A percentile compares a stretch with the other conserved stretches of the same genome.
Evolutionary conservation across 1,140 invertebrate species (phyloP).

Genomic region (Megathymus violae): DNA sequence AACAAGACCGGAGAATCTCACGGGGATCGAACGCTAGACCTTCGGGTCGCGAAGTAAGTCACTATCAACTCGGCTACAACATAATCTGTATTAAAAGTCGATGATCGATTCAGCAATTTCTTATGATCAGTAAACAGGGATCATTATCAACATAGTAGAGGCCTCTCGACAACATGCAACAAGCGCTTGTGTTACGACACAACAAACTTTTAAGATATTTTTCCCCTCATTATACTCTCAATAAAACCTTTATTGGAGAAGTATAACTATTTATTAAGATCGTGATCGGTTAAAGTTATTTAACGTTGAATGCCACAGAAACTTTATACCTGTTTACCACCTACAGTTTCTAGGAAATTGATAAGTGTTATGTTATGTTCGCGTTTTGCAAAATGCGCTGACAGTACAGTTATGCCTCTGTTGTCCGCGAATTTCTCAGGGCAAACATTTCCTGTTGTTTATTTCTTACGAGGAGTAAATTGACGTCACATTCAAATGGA

Average conservation of each 20-base stretch:
- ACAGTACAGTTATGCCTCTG: slow-evolving; percentile 4
- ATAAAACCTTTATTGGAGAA: slow-evolving; percentile 12
- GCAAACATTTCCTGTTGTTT: no score
- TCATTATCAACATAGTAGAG: no score
- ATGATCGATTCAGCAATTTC: no score
- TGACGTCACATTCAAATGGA: no score
- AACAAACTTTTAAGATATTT: slow-evolving; percentile 11
- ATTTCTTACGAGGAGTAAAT: no score
- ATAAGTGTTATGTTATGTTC: slow-evolving; percentile 9
- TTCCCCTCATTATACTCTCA: slow-evolving; percentile 16
- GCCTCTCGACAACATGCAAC: no score
- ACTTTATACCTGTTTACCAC: slow-evolving; percentile 27
- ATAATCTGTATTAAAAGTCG: no score
- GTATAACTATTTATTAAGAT: slow-evolving; percentile 24
- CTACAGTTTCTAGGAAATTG: slow-evolving; percentile 25
- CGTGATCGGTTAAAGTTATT: slow-evolving; percentile 33
- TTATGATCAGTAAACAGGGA: no score
- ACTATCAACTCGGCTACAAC: no score
- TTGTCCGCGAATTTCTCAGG: neutral
- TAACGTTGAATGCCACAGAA: slow-evolving; percentile 27
- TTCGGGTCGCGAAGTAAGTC: no score
- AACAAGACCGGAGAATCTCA: no score
- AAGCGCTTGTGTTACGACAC: neutral
- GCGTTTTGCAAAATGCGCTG: slow-evolving; percentile 11
- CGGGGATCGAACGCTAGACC: no score